Evolutionary conservation across 2,888 invertebrate genomes (phyloP).

Genomic region (Torymus tubicola): DNA sequence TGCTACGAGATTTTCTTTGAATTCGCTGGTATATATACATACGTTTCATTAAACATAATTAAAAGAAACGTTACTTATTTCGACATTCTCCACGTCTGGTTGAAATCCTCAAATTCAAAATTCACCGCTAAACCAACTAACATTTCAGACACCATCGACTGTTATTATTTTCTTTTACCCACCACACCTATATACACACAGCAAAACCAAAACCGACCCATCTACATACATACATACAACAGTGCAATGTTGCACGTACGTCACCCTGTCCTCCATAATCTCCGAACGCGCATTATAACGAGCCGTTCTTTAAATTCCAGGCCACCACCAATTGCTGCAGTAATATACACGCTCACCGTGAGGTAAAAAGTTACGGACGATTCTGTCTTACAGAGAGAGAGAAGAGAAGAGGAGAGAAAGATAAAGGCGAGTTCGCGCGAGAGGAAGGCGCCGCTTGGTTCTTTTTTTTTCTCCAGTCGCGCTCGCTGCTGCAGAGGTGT

Average conservation of each 20-base stretch:
- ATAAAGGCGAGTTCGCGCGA: neutral
- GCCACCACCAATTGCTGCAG: slow-evolving; percentile 21
- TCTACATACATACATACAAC: too few relatives aligned
- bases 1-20: too few relatives aligned
- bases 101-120: too few relatives aligned
- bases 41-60: too few relatives aligned
- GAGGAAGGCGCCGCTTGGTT: slow-evolving; percentile 13
- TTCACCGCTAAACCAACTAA: too few relatives aligned
- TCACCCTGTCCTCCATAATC: slow-evolving; percentile 24
- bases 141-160: too few relatives aligned
- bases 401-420: slow-evolving; percentile 17
- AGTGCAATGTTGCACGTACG: neutral
- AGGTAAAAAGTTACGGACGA: slow-evolving; percentile 17
- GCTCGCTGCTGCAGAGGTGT: neutral
- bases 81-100: too few relatives aligned
- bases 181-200: too few relatives aligned
- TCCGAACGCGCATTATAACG: slow-evolving; percentile 29
- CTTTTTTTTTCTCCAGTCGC: slow-evolving; percentile 8
- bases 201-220: too few relatives aligned
- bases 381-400: neutral
- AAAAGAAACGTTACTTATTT: too few relatives aligned
- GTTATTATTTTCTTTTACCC: too few relatives aligned
- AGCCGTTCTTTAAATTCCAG: slow-evolving; percentile 55
- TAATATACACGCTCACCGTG: neutral
- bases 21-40: too few relatives aligned